These are phyloP conservation scores for Benthosema pterotum DNA, from an alignment of 2,797 vertebrate genomes.

Conservation along the genomic window DNA sequence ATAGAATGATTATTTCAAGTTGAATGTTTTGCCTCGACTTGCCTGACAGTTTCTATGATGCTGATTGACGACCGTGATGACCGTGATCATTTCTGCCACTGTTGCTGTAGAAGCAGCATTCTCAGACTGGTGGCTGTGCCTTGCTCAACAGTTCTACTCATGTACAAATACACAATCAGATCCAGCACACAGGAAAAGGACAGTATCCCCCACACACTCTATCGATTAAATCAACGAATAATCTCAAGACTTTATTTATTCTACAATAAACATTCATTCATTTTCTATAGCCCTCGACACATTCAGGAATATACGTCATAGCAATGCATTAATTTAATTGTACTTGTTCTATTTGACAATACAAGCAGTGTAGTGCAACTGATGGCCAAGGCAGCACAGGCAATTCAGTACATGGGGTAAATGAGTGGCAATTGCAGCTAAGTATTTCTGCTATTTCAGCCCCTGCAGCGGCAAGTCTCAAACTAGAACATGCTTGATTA, in stretches of 20 bases:
- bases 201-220: neutral
- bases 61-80: conserved; percentile 28
- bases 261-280: conserved; percentile 31
- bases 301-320: conserved; percentile 34
- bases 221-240: conserved; percentile 21
- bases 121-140: conserved; percentile 34
- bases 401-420: conserved; percentile 49
- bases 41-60: conserved; percentile 59
- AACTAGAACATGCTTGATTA: conserved; percentile 64
- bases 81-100: conserved; percentile 51
- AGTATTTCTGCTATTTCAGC: conserved; percentile 42
- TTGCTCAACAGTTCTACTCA: conserved; percentile 28
- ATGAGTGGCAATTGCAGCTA: conserved; percentile 48
- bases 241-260: conserved; percentile 40
- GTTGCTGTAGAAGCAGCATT: conserved; percentile 39
- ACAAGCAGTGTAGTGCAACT: conserved; percentile 50
- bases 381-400: conserved; percentile 30
- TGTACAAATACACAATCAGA: conserved; percentile 21
- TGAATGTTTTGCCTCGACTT: conserved; percentile 31
- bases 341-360: conserved; percentile 42
- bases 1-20: conserved; percentile 16
- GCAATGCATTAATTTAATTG: conserved; percentile 36
- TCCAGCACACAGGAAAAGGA: neutral
- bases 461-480: conserved; percentile 39
- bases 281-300: conserved; percentile 31